Base-by-base conservation (phyloP, 2,888 invertebrate genomes). In the Oxyteleia sp. region DNA sequence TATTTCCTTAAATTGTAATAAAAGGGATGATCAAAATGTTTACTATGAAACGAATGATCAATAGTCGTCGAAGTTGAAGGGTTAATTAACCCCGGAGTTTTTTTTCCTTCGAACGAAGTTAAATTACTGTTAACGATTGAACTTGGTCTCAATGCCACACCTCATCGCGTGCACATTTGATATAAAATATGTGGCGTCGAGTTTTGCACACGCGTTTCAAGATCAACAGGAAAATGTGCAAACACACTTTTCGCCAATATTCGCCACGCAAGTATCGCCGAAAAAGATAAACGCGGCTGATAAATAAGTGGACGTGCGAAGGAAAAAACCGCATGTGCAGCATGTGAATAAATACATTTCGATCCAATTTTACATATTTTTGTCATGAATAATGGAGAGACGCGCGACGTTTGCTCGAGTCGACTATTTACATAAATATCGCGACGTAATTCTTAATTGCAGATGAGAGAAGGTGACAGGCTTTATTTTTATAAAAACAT, bases 121-220 rank as follows among this genome's bases (percentile, higher is more conserved):
- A 10, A 59, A 45, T 57, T 59, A 66, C 29, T n/a, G 16, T 45
- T 49, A 88, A 85, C 88, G 85, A 88, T 86, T 87, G 82, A 85
- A 88, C 88, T 88, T 87, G 82, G 84, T 66, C 66, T 80, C 72
- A 55, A 72, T 78, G 84, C 82, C 88, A 85, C 87, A 85, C 86
- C 87, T 78, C 85, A 74, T 88, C 84, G 89, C 88, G 86, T 87
- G 88, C 64, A 43, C 43, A 47, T 45, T 51, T 41, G 38, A 49
- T 49, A 76, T 82, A 53, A 79, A 82, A 84, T 61, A 18, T 23
- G 32, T 43, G 71, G 45, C 32, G 45, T 55, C 55, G 47, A 35
- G 20, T 47, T 75, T 72, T 63, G 43, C 55, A 75, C 43, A 63
- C 23, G 53, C 45, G 45, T 64, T 72, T 63, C 61, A 63, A 72